These are phyloP conservation scores for Parnassius glacialis DNA, from an alignment of 2,888 invertebrate genomes.

Conservation along the genomic window DNA sequence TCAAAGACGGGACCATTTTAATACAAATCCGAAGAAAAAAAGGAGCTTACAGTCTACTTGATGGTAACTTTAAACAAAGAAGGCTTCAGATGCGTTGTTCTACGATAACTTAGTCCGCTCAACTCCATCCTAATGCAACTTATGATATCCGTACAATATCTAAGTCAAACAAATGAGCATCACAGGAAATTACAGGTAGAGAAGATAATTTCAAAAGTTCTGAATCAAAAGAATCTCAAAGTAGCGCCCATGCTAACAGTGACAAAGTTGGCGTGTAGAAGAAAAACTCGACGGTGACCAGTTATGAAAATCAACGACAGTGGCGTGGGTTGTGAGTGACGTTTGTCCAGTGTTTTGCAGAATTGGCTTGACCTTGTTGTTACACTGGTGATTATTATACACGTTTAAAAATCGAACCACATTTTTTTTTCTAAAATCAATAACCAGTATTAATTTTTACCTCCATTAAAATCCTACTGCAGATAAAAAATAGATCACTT, in stretches of 20 bases:
- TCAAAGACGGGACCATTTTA: too few species aligned
- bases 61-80: too few species aligned
- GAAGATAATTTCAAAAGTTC: too few species aligned
- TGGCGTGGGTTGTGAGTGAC: constrained; percentile 34
- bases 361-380: constrained; percentile 2
- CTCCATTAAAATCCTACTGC: constrained; percentile 11
- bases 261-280: constrained; percentile 28
- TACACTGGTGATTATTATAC: neutral
- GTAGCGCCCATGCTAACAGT: constrained; percentile 26
- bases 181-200: too few species aligned
- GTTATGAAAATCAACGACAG: constrained; percentile 40
- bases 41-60: too few species aligned
- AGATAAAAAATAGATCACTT: constrained; percentile 28
- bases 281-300: constrained; percentile 36
- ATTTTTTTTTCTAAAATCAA: constrained; percentile 11
- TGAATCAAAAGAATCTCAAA: constrained; percentile 7
- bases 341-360: neutral
- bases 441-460: constrained; percentile 21
- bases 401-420: constrained; percentile 4
- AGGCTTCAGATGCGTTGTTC: too few species aligned
- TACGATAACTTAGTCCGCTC: too few species aligned
- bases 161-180: too few species aligned
- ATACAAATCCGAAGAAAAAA: too few species aligned
- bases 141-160: too few species aligned
- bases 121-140: too few species aligned